These are phyloP conservation scores for Drosophila quadrilineata DNA, from an alignment of 1,140 invertebrate genomes.

Conservation along the genomic window DNA sequence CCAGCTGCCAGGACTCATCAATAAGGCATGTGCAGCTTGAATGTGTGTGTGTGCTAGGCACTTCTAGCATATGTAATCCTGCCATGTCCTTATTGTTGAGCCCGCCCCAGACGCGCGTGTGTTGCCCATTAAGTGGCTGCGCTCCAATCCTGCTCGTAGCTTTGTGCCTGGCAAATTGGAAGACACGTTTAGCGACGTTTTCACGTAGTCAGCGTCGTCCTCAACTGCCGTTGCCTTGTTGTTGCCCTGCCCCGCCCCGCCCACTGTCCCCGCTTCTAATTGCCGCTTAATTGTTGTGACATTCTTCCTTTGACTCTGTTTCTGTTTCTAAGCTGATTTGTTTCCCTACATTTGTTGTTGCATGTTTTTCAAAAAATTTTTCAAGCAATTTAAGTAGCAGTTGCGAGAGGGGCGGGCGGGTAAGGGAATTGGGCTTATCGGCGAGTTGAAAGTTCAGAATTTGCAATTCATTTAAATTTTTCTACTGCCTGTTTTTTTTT, in stretches of 20 bases:
- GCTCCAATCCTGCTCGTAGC: not conserved
- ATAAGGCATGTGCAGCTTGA: constrained; percentile 53
- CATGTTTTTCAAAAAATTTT: constrained; percentile 2
- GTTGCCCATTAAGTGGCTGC: constrained; percentile 40
- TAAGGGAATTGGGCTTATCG: no score
- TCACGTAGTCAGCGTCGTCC: no score
- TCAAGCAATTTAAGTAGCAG: constrained; percentile 30
- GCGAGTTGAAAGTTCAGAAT: no score
- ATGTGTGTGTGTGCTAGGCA: constrained; percentile 1
- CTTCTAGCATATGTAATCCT: constrained; percentile 32
- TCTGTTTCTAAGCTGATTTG: not conserved
- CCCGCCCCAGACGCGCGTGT: constrained; percentile 9
- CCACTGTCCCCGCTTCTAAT: no score
- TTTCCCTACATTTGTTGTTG: constrained; percentile 17
- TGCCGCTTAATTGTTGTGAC: constrained; percentile 73
- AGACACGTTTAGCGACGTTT: constrained; percentile 71
- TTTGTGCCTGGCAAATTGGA: constrained; percentile 42
- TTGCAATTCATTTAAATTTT: no score
- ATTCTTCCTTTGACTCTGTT: constrained; percentile 41
- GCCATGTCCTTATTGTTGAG: constrained; percentile 27
- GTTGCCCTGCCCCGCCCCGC: no score
- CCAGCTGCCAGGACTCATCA: constrained; percentile 37
- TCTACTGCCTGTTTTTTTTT: no score
- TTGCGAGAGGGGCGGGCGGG: not conserved
- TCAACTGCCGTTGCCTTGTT: no score